phyloP scores from a whole-genome alignment of 1,140 invertebrate species.

The Drosophila kepulauana region DNA sequence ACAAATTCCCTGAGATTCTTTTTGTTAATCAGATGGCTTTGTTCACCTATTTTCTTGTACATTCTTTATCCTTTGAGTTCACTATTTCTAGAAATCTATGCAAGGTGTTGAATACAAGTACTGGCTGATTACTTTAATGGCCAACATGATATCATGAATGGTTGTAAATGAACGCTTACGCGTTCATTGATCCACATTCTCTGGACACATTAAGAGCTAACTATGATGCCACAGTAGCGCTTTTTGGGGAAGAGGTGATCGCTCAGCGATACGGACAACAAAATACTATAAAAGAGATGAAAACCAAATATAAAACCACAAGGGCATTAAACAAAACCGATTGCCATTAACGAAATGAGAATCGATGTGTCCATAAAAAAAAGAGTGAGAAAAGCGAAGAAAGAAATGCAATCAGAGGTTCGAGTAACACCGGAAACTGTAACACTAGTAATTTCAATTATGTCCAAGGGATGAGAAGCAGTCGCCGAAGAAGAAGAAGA shows the following conservation, averaged over 20 bases:
- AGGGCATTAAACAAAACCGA: slow-evolving; percentile 58
- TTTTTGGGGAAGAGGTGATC: slow-evolving; percentile 23
- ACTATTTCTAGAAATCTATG: not conserved
- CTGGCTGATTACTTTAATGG: slow-evolving; percentile 21
- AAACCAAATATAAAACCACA: slow-evolving; percentile 50
- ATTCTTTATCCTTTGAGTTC: too few species aligned
- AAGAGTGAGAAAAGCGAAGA: slow-evolving; percentile 3
- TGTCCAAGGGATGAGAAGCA: slow-evolving; percentile 53
- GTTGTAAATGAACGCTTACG: slow-evolving; percentile 34
- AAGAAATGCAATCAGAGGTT: slow-evolving; percentile 57
- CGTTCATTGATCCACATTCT: slow-evolving; percentile 57
- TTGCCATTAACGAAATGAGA: slow-evolving; percentile 55
- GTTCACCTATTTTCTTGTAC: too few species aligned
- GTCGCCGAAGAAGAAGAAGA: not conserved
- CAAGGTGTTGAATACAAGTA: not conserved
- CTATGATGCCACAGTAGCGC: slow-evolving; percentile 33
- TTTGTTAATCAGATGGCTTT: too few species aligned
- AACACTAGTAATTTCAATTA: slow-evolving; percentile 77
- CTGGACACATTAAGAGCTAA: slow-evolving; percentile 21
- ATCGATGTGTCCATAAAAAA: slow-evolving; percentile 46
- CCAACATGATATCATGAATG: slow-evolving; percentile 20
- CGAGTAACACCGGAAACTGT: slow-evolving; percentile 71
- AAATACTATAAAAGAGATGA: slow-evolving; percentile 8
- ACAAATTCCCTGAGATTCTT: too few species aligned
- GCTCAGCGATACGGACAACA: slow-evolving; percentile 29